phyloP scores from a whole-genome alignment of 2,113 vertebrate species.

The Gracilinanus agilis region DNA sequence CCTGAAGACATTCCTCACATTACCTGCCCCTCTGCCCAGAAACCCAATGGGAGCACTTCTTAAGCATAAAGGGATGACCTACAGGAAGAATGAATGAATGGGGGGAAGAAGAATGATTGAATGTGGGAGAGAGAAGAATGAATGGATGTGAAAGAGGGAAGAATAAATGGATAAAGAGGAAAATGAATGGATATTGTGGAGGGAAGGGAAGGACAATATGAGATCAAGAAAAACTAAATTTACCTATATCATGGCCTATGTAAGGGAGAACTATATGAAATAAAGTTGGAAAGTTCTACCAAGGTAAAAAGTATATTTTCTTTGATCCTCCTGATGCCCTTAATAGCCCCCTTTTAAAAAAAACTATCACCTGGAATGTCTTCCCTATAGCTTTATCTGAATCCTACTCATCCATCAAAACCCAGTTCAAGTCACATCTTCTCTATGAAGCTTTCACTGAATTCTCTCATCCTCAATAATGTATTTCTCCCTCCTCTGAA shows the following conservation, averaged over 20 bases:
- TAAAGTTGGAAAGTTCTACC: background rate
- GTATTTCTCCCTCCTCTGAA: background rate
- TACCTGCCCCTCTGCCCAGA: too few species aligned
- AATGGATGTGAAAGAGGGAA: background rate
- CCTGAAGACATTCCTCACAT: too few species aligned
- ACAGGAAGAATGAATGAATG: background rate
- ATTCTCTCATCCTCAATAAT: background rate
- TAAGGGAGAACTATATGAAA: background rate
- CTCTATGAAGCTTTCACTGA: background rate
- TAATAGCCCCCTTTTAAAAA: background rate
- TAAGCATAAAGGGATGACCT: background rate
- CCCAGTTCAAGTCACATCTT: background rate
- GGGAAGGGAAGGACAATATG: background rate
- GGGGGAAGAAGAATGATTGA: too few species aligned
- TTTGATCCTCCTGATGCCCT: background rate
- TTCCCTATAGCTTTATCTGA: background rate
- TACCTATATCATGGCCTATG: background rate
- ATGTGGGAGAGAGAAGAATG: too few species aligned
- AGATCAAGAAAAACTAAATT: background rate
- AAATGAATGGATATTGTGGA: background rate
- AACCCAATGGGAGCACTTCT: too few species aligned
- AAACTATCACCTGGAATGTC: background rate
- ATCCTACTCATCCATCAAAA: background rate
- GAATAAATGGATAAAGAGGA: background rate
- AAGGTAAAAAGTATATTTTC: background rate